Conservation (phyloP, 2,113 vertebrate genomes). For the Aythya baeri region DNA sequence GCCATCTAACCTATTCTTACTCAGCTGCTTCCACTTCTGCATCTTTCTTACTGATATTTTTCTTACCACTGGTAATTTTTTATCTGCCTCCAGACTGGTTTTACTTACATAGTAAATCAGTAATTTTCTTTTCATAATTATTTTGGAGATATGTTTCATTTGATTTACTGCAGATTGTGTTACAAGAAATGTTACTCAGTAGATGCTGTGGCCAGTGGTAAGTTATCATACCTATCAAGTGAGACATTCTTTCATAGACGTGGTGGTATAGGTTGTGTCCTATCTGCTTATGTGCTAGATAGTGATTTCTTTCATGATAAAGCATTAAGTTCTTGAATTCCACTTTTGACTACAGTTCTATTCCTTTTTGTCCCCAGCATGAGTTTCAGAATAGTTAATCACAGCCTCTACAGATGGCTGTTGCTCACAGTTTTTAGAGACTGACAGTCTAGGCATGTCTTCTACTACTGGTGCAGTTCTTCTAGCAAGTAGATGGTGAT, state of each 20-base stretch:
- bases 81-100: neutral
- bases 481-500: conserved; percentile 11
- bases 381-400: neutral
- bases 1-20: neutral
- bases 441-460: neutral
- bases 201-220: neutral
- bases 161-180: neutral
- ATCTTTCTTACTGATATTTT: neutral
- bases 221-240: neutral
- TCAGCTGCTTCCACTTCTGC: neutral
- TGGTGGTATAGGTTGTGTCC: neutral
- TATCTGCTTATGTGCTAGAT: neutral
- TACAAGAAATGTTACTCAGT: neutral
- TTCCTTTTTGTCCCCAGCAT: neutral
- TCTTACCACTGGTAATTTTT: accelerated
- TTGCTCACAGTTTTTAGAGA: neutral
- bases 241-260: neutral
- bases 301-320: neutral
- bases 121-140: neutral
- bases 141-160: neutral
- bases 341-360: neutral
- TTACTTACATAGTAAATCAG: neutral
- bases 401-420: neutral
- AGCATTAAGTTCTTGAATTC: neutral
- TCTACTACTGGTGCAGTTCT: neutral